These are phyloP conservation scores for Budorcas taxicolor DNA, from an alignment of 2,113 vertebrate genomes.

Conservation along the genomic window DNA sequence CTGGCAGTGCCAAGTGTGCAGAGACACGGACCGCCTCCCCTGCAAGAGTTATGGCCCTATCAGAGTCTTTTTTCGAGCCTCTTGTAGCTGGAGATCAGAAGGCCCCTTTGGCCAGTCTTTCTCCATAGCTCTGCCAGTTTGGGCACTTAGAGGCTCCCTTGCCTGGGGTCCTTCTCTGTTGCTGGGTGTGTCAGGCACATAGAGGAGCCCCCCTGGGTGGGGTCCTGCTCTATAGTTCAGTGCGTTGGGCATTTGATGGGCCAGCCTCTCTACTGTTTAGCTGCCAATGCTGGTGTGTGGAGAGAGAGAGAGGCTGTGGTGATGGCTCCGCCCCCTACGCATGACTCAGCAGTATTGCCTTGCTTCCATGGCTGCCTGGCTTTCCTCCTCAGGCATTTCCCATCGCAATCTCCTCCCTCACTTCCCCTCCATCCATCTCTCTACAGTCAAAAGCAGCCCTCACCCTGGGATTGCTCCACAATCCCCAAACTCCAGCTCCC, in stretches of 20 bases:
- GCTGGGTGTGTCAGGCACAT: accelerated
- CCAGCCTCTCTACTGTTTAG: not conserved
- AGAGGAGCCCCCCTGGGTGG: not conserved
- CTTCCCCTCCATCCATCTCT: not conserved
- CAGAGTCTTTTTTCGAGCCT: not conserved
- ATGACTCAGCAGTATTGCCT: not conserved
- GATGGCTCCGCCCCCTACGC: not conserved
- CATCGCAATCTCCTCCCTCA: not conserved
- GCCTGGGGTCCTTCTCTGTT: not conserved
- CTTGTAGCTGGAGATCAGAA: not conserved
- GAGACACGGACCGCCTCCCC: accelerated
- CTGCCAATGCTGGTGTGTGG: not conserved
- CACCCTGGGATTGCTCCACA: not conserved
- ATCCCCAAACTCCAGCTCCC: not conserved
- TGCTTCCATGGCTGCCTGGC: not conserved
- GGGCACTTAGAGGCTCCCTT: not conserved
- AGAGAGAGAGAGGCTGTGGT: not conserved
- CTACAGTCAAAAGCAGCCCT: not conserved
- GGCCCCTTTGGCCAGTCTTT: not conserved
- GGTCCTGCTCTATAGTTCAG: not conserved
- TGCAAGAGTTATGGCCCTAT: not conserved
- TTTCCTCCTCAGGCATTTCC: not conserved
- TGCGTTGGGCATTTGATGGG: not conserved
- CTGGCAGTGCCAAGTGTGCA: not conserved
- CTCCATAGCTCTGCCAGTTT: accelerated